These are phyloP conservation scores for Acestrorhynchus altus DNA, from an alignment of 2,797 vertebrate genomes.

Conservation along the genomic window DNA sequence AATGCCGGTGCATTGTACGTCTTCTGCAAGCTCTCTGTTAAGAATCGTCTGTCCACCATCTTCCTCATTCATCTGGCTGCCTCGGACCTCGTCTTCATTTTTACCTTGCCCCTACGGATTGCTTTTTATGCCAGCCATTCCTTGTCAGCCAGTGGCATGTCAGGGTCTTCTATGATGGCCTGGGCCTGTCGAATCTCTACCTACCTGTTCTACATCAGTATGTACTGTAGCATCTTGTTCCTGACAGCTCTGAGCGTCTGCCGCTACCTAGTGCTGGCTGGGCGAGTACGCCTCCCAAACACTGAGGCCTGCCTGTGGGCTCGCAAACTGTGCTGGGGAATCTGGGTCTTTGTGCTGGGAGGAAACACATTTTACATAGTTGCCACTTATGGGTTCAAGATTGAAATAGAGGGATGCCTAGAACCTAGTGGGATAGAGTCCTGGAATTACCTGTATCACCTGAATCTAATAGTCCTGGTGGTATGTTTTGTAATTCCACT, in stretches of 20 bases:
- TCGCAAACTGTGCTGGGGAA: constrained; percentile 39
- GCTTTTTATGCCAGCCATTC: constrained; percentile 32
- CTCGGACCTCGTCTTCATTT: constrained; percentile 60
- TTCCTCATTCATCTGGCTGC: constrained; percentile 59
- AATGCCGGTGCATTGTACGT: constrained; percentile 56
- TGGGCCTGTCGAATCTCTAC: constrained; percentile 53
- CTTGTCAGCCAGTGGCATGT: background rate
- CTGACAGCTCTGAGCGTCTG: constrained; percentile 57
- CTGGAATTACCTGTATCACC: constrained; percentile 29
- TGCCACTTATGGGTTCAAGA: background rate
- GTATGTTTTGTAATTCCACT: constrained; percentile 45
- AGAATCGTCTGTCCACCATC: constrained; percentile 54
- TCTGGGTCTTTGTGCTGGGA: constrained; percentile 53
- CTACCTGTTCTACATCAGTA: constrained; percentile 61
- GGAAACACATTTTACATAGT: constrained; percentile 19
- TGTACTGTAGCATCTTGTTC: constrained; percentile 65
- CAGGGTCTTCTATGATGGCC: no score
- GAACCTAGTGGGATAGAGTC: constrained; percentile 7
- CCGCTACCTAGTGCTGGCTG: constrained; percentile 53
- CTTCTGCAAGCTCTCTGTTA: constrained; percentile 55
- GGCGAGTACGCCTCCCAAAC: constrained; percentile 39
- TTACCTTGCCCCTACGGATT: constrained; percentile 53
- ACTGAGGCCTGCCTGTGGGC: constrained; percentile 33
- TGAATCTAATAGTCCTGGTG: constrained; percentile 48
- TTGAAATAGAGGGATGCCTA: constrained; percentile 34